These are phyloP conservation scores for Nasonia oneida DNA, from an alignment of 2,888 invertebrate species.

Conservation along the genomic window DNA sequence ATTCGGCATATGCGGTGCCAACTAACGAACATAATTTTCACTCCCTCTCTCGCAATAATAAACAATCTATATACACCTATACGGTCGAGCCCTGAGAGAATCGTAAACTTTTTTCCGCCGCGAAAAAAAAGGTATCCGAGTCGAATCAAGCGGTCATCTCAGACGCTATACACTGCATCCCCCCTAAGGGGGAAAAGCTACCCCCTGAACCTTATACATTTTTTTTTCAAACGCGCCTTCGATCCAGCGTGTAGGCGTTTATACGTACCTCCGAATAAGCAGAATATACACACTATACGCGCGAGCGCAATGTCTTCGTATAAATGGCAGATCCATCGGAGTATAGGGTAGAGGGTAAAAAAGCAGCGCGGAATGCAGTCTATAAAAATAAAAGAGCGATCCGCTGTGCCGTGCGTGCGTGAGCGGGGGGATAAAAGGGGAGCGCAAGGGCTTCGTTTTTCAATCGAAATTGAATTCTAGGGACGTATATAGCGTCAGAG, in stretches of 20 bases:
- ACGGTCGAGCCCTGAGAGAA: not conserved
- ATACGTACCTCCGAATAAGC: conserved; percentile 20
- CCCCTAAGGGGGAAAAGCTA: not conserved
- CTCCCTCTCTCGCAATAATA: not conserved
- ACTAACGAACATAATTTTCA: not conserved
- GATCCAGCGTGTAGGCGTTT: conserved; percentile 8
- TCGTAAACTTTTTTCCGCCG: conserved; percentile 8
- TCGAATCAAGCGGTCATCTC: not conserved
- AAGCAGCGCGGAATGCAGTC: conserved; percentile 29
- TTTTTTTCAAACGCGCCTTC: conserved; percentile 22
- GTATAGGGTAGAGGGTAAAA: not conserved
- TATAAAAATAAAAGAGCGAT: conserved; percentile 43
- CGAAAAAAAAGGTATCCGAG: not conserved
- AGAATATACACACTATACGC: not conserved
- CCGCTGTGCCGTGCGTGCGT: not conserved
- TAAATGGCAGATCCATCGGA: conserved; percentile 38
- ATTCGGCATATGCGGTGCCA: not conserved
- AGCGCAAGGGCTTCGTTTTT: conserved; percentile 61
- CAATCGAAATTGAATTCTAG: conserved; percentile 64
- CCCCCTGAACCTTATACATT: not conserved
- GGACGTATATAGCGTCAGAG: conserved; percentile 22
- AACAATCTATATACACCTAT: not conserved
- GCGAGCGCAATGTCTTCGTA: conserved; percentile 17
- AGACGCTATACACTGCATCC: not conserved
- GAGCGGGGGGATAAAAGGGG: not conserved